Conservation (phyloP, 2,888 invertebrate species). For the Cosmia pyralina region DNA sequence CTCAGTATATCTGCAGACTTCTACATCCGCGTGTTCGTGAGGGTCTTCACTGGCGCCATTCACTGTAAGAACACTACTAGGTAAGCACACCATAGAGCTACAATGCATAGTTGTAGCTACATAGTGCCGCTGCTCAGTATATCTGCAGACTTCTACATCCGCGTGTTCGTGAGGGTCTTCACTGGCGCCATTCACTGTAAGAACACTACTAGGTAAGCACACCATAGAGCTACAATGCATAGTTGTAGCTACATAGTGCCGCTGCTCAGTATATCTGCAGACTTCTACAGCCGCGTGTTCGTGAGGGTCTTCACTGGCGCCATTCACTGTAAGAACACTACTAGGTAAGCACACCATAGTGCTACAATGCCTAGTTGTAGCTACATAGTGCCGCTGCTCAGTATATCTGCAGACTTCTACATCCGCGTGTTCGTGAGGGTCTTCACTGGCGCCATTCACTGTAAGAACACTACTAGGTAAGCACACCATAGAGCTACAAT, state of each 20-base stretch:
- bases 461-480: conserved; percentile 96
- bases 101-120: conserved; percentile 88
- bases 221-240: conserved; percentile 2
- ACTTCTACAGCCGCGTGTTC: conserved; percentile 98
- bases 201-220: conserved; percentile 93
- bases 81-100: conserved; percentile 79
- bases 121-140: conserved; percentile 97
- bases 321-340: conserved; percentile 95
- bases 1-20: conserved; percentile 98
- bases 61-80: conserved; percentile 96
- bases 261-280: conserved; percentile 96
- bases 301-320: conserved; percentile 95
- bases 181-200: conserved; percentile 96
- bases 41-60: conserved; percentile 94
- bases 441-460: conserved; percentile 94
- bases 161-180: conserved; percentile 96
- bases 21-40: conserved; percentile 98
- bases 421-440: conserved; percentile 97
- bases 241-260: conserved; percentile 95
- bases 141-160: conserved; percentile 98
- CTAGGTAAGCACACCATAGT: conserved; percentile 89
- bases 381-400: conserved; percentile 97
- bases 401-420: conserved; percentile 98
- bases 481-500: conserved; percentile 23
- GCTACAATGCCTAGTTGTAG: not conserved